These are phyloP conservation scores for Aptenodytes patagonicus DNA, from an alignment of 2,113 vertebrate species.

Conservation along the genomic window DNA sequence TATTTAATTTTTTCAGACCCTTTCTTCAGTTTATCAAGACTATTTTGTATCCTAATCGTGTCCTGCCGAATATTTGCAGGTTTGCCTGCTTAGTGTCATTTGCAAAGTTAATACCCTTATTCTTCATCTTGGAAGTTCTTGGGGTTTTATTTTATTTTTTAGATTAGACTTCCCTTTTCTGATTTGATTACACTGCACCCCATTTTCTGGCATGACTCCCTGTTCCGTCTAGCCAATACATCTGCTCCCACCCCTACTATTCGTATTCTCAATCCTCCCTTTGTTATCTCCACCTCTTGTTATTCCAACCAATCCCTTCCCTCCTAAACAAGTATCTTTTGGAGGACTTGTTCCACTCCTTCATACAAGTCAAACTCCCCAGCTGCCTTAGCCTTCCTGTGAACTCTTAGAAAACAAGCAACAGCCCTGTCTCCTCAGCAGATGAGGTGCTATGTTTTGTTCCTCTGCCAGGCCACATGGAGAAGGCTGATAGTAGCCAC, in stretches of 20 bases:
- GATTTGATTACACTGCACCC: neutral
- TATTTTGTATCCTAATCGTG: neutral
- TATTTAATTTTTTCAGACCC: neutral
- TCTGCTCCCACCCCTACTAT: neutral
- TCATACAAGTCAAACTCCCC: neutral
- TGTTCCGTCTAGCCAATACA: no score
- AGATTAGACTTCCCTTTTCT: neutral
- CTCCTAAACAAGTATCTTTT: neutral
- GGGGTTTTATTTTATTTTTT: neutral
- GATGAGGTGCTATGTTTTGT: neutral
- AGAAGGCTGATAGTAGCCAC: neutral
- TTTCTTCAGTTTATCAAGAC: neutral
- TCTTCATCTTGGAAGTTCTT: neutral
- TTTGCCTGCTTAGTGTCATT: neutral
- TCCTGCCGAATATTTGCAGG: neutral
- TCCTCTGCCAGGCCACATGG: fast-evolving
- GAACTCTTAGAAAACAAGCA: neutral
- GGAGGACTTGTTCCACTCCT: neutral
- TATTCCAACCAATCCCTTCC: neutral
- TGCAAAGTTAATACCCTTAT: neutral
- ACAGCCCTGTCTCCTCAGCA: neutral
- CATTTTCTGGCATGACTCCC: neutral
- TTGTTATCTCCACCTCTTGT: neutral
- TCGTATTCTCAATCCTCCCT: neutral
- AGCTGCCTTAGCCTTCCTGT: neutral